phyloP scores from a whole-genome alignment of 2,113 vertebrate genomes.

The Galbula dea region DNA sequence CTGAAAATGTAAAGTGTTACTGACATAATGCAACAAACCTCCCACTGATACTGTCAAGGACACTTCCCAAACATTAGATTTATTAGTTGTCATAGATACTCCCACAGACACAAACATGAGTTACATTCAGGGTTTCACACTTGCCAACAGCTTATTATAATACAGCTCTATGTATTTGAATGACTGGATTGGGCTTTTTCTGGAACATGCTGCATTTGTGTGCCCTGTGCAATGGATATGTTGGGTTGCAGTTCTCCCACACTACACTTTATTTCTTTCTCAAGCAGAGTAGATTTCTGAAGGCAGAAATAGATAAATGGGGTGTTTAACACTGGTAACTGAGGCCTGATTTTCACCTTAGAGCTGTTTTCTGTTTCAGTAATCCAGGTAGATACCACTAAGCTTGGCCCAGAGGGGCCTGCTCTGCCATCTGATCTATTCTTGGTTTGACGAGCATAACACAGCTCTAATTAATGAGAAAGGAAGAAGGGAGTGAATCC shows the following conservation, averaged over 20 bases:
- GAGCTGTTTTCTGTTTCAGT: neutral
- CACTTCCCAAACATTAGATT: neutral
- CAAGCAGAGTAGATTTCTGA: neutral
- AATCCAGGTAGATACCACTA: neutral
- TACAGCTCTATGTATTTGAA: neutral
- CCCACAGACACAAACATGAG: neutral
- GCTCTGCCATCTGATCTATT: neutral
- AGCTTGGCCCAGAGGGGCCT: neutral
- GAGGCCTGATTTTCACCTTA: neutral
- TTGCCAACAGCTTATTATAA: neutral
- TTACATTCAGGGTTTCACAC: neutral
- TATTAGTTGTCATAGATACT: slow-evolving; percentile 56
- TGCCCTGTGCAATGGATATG: neutral
- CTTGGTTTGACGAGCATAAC: neutral
- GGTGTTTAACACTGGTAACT: neutral
- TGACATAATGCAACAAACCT: neutral
- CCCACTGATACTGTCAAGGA: neutral
- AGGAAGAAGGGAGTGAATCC: neutral
- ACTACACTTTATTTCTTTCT: neutral
- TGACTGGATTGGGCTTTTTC: neutral
- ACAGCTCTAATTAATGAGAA: neutral
- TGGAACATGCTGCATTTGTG: neutral
- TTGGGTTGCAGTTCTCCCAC: neutral
- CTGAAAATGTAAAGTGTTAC: neutral
- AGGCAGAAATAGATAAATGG: neutral